A percentile compares a stretch with the other conserved stretches of the same genome.
Evolutionary conservation across 1,140 invertebrate genomes (phyloP).

Genomic region (Macrobrachium nipponense): DNA sequence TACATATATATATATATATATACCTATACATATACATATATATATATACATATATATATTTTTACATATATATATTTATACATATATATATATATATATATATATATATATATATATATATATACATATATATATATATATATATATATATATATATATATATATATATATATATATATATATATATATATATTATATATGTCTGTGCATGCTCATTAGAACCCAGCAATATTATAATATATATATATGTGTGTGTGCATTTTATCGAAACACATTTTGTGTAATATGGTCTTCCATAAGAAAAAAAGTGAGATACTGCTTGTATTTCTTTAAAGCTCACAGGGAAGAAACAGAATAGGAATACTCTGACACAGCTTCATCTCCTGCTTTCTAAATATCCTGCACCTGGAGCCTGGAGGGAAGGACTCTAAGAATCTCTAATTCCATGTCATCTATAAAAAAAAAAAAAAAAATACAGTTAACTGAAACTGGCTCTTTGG

Average conservation of each 20-base stretch:
- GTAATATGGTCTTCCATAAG: background rate
- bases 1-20: background rate
- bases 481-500: no score
- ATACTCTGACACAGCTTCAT: no score
- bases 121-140: conserved; percentile 9
- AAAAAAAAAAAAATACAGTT: no score
- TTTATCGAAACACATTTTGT: background rate
- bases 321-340: background rate
- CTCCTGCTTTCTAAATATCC: no score
- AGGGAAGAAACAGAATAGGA: no score
- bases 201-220: conserved; percentile 18
- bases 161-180: conserved; percentile 36
- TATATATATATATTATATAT: conserved; percentile 23
- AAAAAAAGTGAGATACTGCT: background rate
- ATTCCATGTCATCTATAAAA: no score
- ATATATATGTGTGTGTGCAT: conserved; percentile 22
- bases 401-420: no score
- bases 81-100: background rate
- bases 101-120: no score
- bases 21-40: background rate
- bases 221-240: conserved; percentile 5
- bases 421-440: no score
- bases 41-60: background rate
- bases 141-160: conserved; percentile 36
- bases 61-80: background rate